phyloP scores from a whole-genome alignment of 1,140 invertebrate genomes.

The Bilobella aurantiaca region DNA sequence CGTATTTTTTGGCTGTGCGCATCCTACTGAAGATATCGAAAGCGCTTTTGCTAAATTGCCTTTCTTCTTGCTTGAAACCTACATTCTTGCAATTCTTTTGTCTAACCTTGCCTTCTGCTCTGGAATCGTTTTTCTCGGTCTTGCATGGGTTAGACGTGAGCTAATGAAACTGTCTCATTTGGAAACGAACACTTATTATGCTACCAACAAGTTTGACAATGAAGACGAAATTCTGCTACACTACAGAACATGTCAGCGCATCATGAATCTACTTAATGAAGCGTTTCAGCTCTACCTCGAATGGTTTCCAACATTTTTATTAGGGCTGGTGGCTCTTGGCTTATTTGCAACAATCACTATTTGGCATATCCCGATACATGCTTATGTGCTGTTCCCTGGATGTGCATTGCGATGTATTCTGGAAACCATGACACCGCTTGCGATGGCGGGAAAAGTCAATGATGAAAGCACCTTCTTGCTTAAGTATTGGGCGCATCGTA shows the following conservation, averaged over 20 bases:
- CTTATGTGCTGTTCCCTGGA: neutral
- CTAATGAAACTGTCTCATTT: too few species aligned
- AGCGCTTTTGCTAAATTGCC: neutral
- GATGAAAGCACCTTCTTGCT: neutral
- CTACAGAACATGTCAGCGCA: neutral
- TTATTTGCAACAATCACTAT: neutral
- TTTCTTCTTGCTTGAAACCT: conserved; percentile 5
- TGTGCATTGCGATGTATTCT: conserved; percentile 6
- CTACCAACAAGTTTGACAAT: neutral
- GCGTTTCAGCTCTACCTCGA: neutral
- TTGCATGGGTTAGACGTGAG: neutral
- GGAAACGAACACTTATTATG: too few species aligned
- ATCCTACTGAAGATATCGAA: neutral
- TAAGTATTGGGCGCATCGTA: neutral
- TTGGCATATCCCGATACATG: neutral
- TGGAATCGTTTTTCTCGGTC: neutral
- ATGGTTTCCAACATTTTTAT: neutral
- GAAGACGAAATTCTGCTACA: neutral
- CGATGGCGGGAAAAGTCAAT: conserved; percentile 7
- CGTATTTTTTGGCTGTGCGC: neutral
- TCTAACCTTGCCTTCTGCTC: neutral
- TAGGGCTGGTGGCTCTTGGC: neutral
- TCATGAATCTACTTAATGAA: neutral
- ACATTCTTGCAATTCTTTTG: neutral
- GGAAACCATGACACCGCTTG: conserved; percentile 5